phyloP scores from a whole-genome alignment of 1,140 invertebrate genomes.

The Wasmannia auropunctata region DNA sequence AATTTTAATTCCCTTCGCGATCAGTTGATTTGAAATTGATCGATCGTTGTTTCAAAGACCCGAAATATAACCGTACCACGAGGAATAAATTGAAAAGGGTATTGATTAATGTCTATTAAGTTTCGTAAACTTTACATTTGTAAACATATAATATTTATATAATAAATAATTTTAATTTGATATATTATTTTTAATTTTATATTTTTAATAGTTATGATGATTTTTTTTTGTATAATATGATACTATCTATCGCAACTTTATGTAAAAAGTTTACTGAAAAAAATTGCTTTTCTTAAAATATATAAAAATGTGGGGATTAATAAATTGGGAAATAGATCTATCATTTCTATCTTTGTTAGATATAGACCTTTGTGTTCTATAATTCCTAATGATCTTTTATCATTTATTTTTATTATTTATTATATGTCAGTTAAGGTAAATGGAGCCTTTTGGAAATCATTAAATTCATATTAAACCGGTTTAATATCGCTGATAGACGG shows the following conservation, averaged over 20 bases:
- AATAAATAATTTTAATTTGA: not conserved
- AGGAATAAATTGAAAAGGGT: not conserved
- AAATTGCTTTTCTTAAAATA: not conserved
- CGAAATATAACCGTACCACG: not conserved
- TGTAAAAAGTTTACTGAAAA: not conserved
- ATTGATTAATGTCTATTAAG: not conserved
- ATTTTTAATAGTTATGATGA: not conserved
- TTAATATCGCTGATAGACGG: not conserved
- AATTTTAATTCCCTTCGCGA: conserved; percentile 19
- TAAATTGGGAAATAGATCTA: not conserved
- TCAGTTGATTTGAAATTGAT: conserved; percentile 8
- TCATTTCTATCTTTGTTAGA: not conserved
- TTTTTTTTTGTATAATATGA: not conserved
- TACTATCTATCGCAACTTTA: not conserved
- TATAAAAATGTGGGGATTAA: not conserved
- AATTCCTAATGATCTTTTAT: not conserved
- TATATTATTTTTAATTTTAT: not conserved
- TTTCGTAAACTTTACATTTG: not conserved
- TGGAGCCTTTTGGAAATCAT: not conserved
- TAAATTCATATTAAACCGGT: not conserved
- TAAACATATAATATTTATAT: not conserved
- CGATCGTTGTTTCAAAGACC: not conserved
- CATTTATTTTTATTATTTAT: not conserved
- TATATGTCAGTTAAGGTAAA: not conserved
- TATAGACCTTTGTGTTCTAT: not conserved